Conservation (phyloP, 2,113 vertebrate genomes). For the Corydoras maculifer region DNA sequence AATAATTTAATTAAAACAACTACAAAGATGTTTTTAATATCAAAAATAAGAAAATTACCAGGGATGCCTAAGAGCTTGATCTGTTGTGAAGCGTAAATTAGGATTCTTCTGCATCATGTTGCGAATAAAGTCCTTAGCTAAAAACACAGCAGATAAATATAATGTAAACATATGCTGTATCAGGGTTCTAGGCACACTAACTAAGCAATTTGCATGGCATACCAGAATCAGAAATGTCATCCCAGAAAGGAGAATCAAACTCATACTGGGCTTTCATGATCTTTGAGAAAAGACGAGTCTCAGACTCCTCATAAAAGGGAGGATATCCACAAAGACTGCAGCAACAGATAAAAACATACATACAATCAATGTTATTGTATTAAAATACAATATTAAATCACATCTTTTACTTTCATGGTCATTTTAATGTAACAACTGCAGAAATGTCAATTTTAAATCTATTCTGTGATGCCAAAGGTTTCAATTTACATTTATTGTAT, state of each 20-base stretch:
- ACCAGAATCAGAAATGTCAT: slow-evolving; percentile 93
- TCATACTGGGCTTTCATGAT: slow-evolving; percentile 94
- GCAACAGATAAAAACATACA: not conserved
- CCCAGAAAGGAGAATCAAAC: slow-evolving; percentile 97
- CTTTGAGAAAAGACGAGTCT: slow-evolving; percentile 90
- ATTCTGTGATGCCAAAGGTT: too few relatives aligned
- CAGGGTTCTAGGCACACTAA: too few relatives aligned
- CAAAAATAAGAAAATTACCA: slow-evolving; percentile 69
- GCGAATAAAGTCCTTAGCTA: slow-evolving; percentile 91
- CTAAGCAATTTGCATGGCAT: too few relatives aligned
- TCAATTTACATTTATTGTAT: too few relatives aligned
- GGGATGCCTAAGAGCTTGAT: slow-evolving; percentile 83
- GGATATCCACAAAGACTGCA: slow-evolving; percentile 90
- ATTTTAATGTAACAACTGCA: not conserved
- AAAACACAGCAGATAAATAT: slow-evolving; percentile 1
- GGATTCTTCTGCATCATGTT: slow-evolving; percentile 92
- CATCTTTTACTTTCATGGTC: too few relatives aligned
- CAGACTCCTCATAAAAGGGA: slow-evolving; percentile 91
- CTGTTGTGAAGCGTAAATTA: slow-evolving; percentile 73
- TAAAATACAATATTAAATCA: not conserved
- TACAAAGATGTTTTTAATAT: not conserved
- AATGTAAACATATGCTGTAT: not conserved
- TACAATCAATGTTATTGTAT: not conserved
- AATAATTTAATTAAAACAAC: too few relatives aligned
- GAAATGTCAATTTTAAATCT: too few relatives aligned